A percentile compares a stretch with the other conserved stretches of the same genome.
phyloP scores from a whole-genome alignment of 2,797 vertebrate genomes.

The Vultur gryphus region DNA sequence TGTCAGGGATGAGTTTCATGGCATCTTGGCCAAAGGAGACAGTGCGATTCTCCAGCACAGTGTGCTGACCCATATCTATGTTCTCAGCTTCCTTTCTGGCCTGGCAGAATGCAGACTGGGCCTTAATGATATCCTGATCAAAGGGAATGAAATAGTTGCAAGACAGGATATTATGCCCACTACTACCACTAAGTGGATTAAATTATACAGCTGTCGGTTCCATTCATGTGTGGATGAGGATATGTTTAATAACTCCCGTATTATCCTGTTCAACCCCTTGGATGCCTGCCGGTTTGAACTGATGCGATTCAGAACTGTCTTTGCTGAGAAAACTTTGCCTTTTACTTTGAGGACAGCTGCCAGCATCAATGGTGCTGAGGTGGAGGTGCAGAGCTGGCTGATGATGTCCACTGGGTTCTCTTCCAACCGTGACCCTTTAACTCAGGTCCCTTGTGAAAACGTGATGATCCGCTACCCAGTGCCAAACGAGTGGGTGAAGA shows the following conservation, averaged over 20 bases:
- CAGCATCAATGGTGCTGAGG: conserved; percentile 82
- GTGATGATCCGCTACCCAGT: conserved; percentile 86
- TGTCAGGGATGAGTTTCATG: conserved; percentile 84
- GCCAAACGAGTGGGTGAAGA: conserved; percentile 87
- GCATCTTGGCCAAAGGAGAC: conserved; percentile 79
- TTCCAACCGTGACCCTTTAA: conserved; percentile 82
- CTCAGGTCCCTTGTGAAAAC: conserved; percentile 86
- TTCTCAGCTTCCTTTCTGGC: conserved; percentile 84
- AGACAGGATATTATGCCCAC: conserved; percentile 88
- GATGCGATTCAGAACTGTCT: conserved; percentile 82
- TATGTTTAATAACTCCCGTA: conserved; percentile 73
- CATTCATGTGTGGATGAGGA: conserved; percentile 80
- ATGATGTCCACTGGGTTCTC: conserved; percentile 86
- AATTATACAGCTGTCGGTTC: conserved; percentile 78
- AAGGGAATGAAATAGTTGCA: conserved; percentile 87
- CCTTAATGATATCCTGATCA: conserved; percentile 84
- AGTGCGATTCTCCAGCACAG: conserved; percentile 77
- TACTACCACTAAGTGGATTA: conserved; percentile 88
- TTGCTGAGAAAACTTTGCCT: conserved; percentile 83
- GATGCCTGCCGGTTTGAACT: conserved; percentile 84
- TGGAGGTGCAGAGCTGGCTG: conserved; percentile 89
- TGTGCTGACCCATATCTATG: conserved; percentile 79
- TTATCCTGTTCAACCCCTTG: conserved; percentile 81
- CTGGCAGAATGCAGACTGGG: conserved; percentile 82
- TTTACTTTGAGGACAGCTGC: conserved; percentile 84